These are phyloP conservation scores for Chascanopsetta lugubris DNA, from an alignment of 2,113 vertebrate genomes.

Conservation along the genomic window DNA sequence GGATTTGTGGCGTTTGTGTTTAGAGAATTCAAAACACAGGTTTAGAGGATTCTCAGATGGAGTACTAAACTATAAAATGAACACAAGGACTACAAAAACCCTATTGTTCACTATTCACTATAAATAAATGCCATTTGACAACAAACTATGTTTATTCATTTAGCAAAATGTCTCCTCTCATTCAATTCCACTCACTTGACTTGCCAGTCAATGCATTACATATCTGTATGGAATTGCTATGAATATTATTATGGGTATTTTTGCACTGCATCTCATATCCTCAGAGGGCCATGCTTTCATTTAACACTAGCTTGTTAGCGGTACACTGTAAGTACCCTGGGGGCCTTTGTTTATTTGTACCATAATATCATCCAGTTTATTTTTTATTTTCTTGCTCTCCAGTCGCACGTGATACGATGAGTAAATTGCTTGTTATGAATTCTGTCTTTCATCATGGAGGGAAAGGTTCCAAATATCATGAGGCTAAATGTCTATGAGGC, in stretches of 20 bases:
- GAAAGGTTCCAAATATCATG: constrained; percentile 10
- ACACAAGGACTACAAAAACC: not conserved
- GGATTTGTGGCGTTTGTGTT: not conserved
- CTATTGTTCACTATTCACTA: not conserved
- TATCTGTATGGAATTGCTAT: too few relatives aligned
- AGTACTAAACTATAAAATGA: not conserved
- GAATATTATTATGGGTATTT: not conserved
- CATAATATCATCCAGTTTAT: constrained; percentile 24
- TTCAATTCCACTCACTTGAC: too few relatives aligned
- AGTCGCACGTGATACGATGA: not conserved
- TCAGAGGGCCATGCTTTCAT: not conserved
- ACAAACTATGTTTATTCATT: too few relatives aligned
- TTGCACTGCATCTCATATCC: not conserved
- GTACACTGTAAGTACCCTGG: not conserved
- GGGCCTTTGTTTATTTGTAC: constrained; percentile 23
- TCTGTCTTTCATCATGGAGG: not conserved
- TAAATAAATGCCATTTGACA: too few relatives aligned
- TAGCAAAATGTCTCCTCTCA: too few relatives aligned
- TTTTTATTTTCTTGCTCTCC: constrained; percentile 12
- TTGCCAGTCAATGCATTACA: too few relatives aligned
- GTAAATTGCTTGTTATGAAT: constrained; percentile 44
- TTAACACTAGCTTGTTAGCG: constrained; percentile 18
- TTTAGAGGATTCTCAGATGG: not conserved
- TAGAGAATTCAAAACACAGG: not conserved
- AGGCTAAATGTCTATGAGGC: not conserved